phyloP scores from a whole-genome alignment of 2,113 vertebrate genomes.

The Theristicus caerulescens region DNA sequence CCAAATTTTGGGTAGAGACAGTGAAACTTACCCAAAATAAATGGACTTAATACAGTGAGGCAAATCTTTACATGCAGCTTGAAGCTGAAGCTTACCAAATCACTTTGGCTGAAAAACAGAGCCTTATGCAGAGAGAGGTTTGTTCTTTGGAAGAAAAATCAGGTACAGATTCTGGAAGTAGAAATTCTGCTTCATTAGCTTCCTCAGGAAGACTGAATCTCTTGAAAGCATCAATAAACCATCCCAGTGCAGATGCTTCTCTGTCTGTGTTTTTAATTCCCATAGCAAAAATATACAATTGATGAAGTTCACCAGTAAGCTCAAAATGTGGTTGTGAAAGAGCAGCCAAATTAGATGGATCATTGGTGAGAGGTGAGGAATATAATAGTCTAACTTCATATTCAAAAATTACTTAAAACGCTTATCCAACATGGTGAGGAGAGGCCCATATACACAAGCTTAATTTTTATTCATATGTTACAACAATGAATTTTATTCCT shows the following conservation, averaged over 20 bases:
- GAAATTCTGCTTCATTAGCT: neutral
- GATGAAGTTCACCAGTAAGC: neutral
- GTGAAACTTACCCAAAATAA: neutral
- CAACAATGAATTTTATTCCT: neutral
- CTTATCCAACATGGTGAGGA: neutral
- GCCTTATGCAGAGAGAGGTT: neutral
- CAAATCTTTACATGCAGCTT: neutral
- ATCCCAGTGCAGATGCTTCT: neutral
- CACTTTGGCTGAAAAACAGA: neutral
- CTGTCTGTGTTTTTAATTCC: neutral
- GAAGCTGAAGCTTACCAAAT: neutral
- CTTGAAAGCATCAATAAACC: neutral
- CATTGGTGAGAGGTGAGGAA: neutral
- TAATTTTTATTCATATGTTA: neutral
- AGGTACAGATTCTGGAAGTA: neutral
- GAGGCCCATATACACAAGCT: neutral
- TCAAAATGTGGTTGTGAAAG: neutral
- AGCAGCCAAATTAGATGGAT: neutral
- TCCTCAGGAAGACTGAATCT: neutral
- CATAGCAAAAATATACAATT: neutral
- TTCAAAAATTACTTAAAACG: neutral
- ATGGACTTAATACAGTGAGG: neutral
- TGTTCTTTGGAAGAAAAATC: neutral
- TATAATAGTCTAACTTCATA: neutral
- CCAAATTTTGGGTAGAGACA: neutral